Base-by-base conservation (phyloP, 2,888 invertebrate genomes). In the Heliconius ismenius region DNA sequence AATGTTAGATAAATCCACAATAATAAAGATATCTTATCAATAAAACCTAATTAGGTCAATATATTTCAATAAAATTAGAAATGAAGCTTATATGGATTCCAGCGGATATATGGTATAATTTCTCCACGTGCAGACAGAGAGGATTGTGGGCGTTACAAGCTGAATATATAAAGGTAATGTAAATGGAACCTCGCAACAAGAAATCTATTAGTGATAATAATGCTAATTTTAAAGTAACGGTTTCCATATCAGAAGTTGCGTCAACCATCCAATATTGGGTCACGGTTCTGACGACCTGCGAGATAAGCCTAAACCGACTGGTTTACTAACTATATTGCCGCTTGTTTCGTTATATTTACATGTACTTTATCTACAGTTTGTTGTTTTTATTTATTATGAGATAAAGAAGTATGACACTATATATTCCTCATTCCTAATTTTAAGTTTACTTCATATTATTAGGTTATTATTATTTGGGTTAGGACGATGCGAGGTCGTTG, bases 191-290 rank as follows among this genome's bases (percentile, higher is more conserved):
- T 64, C 69, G 39, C 76, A 39, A 32, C 54, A 69, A 76, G 28
- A 72, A 76, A 15, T 63, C 67, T 75, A 76, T 80, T 74, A 77
- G n/a, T 64, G 78, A 78, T 76, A 79, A 74, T 78, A 67, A 79
- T 77, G 79, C 74, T 78, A 76, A 79, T 79, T 78, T 76, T 74
- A 68, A 77, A 80, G 65, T 76, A 79, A 78, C 77, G 69, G 77
- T 74, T 77, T 79, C 54, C n/a, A 62, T 76, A 75, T 75, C 78
- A 70, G 64, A 76, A 36, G 74, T 76, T 79, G 77, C 78, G 76
- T 76, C 78, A 77, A 74, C 65, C 63, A 28, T 74, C 69, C 64
- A 72, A 76, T 74, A 74, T 70, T 74, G 60, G 78, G 78, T 78
- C 78, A 74, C 74, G 76, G 70, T 32, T 64, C 49, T 74, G 67